Base-by-base conservation (phyloP, 1,140 invertebrate species). In the Hestina assimilis region DNA sequence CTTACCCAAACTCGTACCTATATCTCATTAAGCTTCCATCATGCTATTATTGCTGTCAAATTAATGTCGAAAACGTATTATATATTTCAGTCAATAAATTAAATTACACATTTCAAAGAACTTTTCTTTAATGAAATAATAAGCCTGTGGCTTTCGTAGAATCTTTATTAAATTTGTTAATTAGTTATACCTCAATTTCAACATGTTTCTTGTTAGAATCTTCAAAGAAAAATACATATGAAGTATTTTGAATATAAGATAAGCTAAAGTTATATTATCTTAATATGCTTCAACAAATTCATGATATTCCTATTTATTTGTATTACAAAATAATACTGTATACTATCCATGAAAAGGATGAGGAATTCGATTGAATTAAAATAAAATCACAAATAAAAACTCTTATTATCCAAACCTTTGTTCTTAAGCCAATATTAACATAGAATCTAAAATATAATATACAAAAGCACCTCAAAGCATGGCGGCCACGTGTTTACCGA, bases 401-500 rank as follows among this genome's bases (percentile, higher is more conserved):
- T 12, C 15, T 33, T 14, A 33, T 33, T 33, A 7, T 4, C 31
- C 5, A 15, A 33, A 14, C 11, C 11, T 15, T 33, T 33, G 31
- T 14, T 33, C 4, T 33, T 33, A 33, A 28, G n/a, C 14, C 17
- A 11, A 17, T 38, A 19, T 33, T 3, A 9, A 6, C n/a, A 28
- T 28, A 6, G n/a, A 28, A 8, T 33, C 31, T 0, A 14, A 19
- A 9, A 19, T 38, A 8, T 38, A 17, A 17, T 42, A 52, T 52
- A 63, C 38, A 52, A 19, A 38, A 47, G 43, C 33, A 56, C 42
- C 14, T 23, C 33, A 23, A 52, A 56, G 47, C 52, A 53, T 57
- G 50, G 59, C 59, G 23, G 63, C 58, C 58, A 66, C 57, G 65
- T 73, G 58, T 47, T 63, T 59, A 61, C 31, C 54, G 51, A 62